Percentiles rank a stretch among this genome's conserved stretches.
Conservation (phyloP, 2,888 invertebrate genomes). For the Leptopilina drosophilae region DNA sequence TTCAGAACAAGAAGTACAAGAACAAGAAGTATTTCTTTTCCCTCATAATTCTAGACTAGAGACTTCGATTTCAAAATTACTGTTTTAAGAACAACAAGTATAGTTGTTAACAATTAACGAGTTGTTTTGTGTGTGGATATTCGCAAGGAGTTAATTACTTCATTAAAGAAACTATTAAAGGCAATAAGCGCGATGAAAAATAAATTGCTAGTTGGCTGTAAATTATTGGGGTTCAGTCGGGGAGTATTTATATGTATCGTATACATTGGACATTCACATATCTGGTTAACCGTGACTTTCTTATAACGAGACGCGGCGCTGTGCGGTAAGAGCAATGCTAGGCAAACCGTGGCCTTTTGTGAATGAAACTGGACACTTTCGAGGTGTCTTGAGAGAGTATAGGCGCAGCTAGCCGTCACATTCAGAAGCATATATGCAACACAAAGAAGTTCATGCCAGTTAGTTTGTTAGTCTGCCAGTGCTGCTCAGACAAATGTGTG, state of each 20-base stretch:
- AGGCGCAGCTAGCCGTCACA: slow-evolving; percentile 55
- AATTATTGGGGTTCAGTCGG: neutral
- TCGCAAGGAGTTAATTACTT: neutral
- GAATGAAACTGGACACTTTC: slow-evolving; percentile 69
- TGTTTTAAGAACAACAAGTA: too few species aligned
- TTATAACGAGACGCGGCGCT: slow-evolving; percentile 46
- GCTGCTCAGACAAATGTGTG: slow-evolving; percentile 1
- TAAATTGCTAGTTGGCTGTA: neutral
- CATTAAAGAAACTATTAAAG: slow-evolving; percentile 5
- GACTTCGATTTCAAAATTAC: too few species aligned
- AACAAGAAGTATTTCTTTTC: too few species aligned
- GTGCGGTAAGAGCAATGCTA: slow-evolving; percentile 31
- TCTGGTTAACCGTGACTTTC: slow-evolving; percentile 60
- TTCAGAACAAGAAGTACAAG: too few species aligned
- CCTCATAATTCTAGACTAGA: too few species aligned
- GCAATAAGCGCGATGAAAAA: neutral
- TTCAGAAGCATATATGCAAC: slow-evolving; percentile 64
- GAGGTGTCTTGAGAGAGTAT: slow-evolving; percentile 47
- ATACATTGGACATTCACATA: slow-evolving; percentile 41
- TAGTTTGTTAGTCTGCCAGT: neutral
- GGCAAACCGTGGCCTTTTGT: slow-evolving; percentile 56
- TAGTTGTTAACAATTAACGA: too few species aligned
- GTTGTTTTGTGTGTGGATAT: too few species aligned
- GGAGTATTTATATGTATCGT: neutral
- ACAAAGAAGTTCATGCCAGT: slow-evolving; percentile 61